These are phyloP conservation scores for Anguilla japonica DNA, from an alignment of 2,113 vertebrate genomes.

Conservation along the genomic window DNA sequence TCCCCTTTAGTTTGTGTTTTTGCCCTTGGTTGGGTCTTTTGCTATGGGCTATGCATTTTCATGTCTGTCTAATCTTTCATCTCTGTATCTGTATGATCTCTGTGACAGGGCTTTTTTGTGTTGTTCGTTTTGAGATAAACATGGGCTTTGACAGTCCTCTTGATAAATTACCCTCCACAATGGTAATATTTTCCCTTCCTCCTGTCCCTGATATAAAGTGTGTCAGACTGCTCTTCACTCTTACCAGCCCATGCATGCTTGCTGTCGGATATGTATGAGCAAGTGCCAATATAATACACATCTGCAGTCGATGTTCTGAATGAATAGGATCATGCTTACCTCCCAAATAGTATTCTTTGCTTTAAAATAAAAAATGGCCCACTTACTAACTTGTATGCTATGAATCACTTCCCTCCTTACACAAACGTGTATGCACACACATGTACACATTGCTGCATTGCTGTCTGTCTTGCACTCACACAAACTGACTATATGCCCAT, in stretches of 20 bases:
- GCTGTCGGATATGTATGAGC: neutral
- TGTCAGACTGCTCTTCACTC: neutral
- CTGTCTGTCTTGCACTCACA: neutral
- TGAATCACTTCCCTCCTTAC: neutral
- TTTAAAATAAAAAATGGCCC: neutral
- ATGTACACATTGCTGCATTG: neutral
- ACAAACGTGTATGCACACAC: neutral
- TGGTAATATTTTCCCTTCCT: neutral
- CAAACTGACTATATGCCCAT: no score
- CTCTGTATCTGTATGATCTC: neutral
- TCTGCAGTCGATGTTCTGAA: neutral
- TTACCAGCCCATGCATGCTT: neutral
- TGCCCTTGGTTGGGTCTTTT: neutral
- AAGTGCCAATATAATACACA: neutral
- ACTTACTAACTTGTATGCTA: neutral
- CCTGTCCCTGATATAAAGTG: neutral
- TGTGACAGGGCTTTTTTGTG: neutral
- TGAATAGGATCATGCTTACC: neutral
- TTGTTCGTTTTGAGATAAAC: slow-evolving; percentile 20
- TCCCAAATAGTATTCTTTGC: neutral
- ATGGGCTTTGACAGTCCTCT: neutral
- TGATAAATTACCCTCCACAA: slow-evolving; percentile 19
- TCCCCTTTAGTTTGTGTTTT: neutral
- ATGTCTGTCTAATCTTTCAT: neutral
- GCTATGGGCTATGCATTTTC: neutral